Evolutionary conservation across 2,888 invertebrate species (phyloP), one percentile per base, ranked within the genome.

Genomic region (Pyrrhosoma nymphula): DNA sequence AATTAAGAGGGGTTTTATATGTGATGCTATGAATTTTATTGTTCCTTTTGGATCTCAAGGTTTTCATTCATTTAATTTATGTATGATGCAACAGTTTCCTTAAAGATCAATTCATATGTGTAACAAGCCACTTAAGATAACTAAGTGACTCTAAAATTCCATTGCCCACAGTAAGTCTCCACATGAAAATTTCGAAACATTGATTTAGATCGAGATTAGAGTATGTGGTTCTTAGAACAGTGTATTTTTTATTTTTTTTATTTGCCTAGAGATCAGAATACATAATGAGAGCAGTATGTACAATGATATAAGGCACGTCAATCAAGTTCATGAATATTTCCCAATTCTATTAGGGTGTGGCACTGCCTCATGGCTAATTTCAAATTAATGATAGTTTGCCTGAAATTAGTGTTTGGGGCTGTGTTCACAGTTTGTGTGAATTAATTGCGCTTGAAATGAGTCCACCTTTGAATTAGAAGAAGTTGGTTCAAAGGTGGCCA

Each of bases 321-420:
- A n/a, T 26, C 47, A 14, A 14, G 16, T 35, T 23, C 23, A 63
- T 91, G 6, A 6, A 35, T 47, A 35, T 47, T 75, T 39, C 12
- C 60, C 55, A 47, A n/a, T n/a, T 69, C 1, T 23, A 16, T 55
- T 69, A 82, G 82, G n/a, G 75, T 69, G 63, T 93, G n/a, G n/a
- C 39, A 69, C 69, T 69, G 63, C 39, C 75, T 93, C 93, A 75
- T 39, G 93, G n/a, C 93, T 93, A 69, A 93, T 93, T 89, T 93
- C 93, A 93, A 93, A 93, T 47, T 75, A 30, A 23, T 69, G 35
- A 6, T 16, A 75, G 2, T 93, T 93, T 93, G 93, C 39, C 69
- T 93, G 93, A 93, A 93, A 93, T 93, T 93, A 69, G 69, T 69
- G 55, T 88, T 23, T 93, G 93, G 26, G 93, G 93, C 63, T n/a